Conservation (phyloP, 2,113 vertebrate genomes). For the Ctenomys sociabilis region DNA sequence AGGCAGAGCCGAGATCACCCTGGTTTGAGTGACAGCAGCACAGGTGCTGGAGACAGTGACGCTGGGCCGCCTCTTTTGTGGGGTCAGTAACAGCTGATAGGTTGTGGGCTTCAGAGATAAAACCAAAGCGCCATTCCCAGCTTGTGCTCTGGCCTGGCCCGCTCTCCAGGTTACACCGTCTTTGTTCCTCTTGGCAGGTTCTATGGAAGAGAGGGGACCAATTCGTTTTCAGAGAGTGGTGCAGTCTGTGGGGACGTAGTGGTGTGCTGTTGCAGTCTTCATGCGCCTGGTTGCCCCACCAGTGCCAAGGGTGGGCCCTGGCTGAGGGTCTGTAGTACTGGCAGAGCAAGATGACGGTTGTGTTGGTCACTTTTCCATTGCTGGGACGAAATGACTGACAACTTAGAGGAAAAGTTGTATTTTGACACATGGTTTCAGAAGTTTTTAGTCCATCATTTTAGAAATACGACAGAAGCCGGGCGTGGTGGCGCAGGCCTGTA, state of each 20-base stretch:
- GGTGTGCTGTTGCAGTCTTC: accelerated
- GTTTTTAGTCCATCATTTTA: not conserved
- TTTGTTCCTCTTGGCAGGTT: not conserved
- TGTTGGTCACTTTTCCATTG: not conserved
- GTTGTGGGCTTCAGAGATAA: not conserved
- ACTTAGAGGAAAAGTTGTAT: not conserved
- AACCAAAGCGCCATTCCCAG: not conserved
- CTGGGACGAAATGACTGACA: not conserved
- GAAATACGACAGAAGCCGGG: not conserved
- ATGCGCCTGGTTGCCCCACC: no score
- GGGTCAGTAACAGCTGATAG: accelerated
- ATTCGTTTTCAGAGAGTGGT: not conserved
- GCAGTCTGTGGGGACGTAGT: accelerated
- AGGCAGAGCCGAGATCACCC: not conserved
- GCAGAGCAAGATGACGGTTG: not conserved
- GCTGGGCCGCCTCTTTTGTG: no score
- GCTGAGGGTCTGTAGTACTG: not conserved
- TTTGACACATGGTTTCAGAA: not conserved
- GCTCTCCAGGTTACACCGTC: not conserved
- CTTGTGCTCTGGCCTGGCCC: not conserved
- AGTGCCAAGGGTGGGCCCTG: not conserved
- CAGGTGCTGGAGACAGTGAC: not conserved
- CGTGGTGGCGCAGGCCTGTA: no score
- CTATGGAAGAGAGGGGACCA: not conserved
- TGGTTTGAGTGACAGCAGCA: not conserved